Evolutionary conservation across 1,140 invertebrate species (phyloP).

Genomic region (Stenopsyche tienmushanensis): DNA sequence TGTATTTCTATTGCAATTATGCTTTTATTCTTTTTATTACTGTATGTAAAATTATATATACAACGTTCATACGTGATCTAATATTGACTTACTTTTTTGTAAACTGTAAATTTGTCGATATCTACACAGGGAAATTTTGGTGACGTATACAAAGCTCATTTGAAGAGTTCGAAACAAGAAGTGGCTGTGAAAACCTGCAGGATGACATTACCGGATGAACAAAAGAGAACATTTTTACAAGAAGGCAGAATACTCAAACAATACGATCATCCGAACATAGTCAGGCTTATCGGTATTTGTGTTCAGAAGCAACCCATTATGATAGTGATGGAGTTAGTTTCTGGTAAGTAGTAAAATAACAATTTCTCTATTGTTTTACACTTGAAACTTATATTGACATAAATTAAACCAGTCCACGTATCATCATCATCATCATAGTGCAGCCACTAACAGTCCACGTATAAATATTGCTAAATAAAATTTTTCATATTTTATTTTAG

Average conservation of each 20-base stretch:
- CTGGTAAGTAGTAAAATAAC: no score
- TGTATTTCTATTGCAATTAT: neutral
- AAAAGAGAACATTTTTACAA: slow-evolving; percentile 94
- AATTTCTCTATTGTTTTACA: slow-evolving; percentile 29
- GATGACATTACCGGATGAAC: slow-evolving; percentile 90
- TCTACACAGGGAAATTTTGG: slow-evolving; percentile 98
- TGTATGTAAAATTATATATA: neutral
- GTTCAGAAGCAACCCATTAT: slow-evolving; percentile 98
- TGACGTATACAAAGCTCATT: slow-evolving; percentile 89
- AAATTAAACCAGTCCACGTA: no score
- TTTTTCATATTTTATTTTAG: slow-evolving; percentile 55
- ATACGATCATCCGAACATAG: slow-evolving; percentile 96
- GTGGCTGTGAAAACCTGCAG: slow-evolving; percentile 97
- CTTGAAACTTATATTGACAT: neutral
- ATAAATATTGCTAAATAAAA: slow-evolving; percentile 3
- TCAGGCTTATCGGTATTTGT: slow-evolving; percentile 95
- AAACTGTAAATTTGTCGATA: slow-evolving; percentile 3
- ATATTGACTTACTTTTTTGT: no score
- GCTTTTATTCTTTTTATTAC: neutral
- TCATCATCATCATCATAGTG: no score
- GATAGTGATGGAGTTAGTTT: slow-evolving; percentile 98
- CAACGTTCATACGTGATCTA: neutral
- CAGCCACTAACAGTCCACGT: no score
- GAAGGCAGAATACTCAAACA: slow-evolving; percentile 95
- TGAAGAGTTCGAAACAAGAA: slow-evolving; percentile 78